Percentiles rank a stretch among this genome's conserved stretches.
phyloP scores from a whole-genome alignment of 2,113 vertebrate species.

The Elephas maximus region DNA sequence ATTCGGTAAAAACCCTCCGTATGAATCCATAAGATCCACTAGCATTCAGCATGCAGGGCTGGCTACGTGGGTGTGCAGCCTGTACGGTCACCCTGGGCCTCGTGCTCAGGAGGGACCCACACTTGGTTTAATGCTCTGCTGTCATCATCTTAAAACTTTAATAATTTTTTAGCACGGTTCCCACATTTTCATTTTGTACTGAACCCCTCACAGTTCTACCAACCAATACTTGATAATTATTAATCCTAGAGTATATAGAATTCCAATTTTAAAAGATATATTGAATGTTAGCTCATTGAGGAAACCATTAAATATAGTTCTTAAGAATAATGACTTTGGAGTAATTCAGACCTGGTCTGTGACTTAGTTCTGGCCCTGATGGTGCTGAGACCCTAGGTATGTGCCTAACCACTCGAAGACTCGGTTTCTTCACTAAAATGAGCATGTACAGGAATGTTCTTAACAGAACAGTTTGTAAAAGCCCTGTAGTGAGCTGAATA shows the following conservation, averaged over 20 bases:
- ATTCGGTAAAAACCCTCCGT: not conserved
- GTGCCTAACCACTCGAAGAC: not conserved
- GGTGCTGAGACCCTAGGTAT: not conserved
- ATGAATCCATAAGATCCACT: not conserved
- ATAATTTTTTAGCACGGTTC: not conserved
- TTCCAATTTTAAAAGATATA: not conserved
- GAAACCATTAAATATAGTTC: not conserved
- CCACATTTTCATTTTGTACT: not conserved
- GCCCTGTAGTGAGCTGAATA: too few species aligned
- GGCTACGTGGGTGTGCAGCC: not conserved
- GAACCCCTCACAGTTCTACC: not conserved
- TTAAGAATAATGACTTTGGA: not conserved
- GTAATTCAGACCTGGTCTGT: not conserved
- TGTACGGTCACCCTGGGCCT: not conserved
- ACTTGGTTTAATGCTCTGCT: not conserved
- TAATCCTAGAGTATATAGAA: not conserved
- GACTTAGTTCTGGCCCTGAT: not conserved
- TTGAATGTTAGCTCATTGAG: not conserved
- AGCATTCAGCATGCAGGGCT: not conserved
- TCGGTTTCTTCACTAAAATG: not conserved
- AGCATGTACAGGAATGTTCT: not conserved
- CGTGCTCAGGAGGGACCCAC: not conserved
- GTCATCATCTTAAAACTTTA: not conserved
- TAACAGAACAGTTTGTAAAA: not conserved
- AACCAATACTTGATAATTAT: not conserved